Conservation (phyloP, 2,888 invertebrate genomes). For the Adelognathus sp. region DNA sequence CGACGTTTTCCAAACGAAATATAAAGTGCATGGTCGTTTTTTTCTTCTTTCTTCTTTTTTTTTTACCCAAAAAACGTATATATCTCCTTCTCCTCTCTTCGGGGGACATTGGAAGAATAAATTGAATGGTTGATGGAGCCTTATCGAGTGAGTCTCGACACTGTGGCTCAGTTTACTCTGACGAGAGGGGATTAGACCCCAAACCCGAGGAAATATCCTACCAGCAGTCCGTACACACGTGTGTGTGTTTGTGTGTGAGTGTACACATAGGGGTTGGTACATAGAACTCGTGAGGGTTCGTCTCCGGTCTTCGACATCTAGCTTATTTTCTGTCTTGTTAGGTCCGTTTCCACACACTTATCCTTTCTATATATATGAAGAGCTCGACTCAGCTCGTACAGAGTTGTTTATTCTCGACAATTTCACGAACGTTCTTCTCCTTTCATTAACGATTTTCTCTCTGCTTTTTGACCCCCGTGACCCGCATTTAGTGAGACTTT, state of each 20-base stretch:
- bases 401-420: conserved; percentile 8
- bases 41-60: background rate
- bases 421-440: background rate
- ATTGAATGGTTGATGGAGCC: background rate
- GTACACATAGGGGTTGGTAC: conserved; percentile 9
- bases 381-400: background rate
- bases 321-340: conserved; percentile 15
- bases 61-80: background rate
- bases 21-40: background rate
- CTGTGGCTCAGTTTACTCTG: conserved; percentile 26
- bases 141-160: background rate
- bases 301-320: conserved; percentile 30
- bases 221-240: background rate
- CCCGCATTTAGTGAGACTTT: no score
- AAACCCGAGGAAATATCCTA: conserved; percentile 27
- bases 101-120: background rate
- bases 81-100: background rate
- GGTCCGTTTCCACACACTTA: background rate
- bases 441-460: background rate
- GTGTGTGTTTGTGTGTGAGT: no score
- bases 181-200: conserved; percentile 26
- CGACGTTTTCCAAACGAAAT: background rate
- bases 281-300: conserved; percentile 19
- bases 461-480: no score
- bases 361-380: background rate